Evolutionary conservation across 30 jellyfish, hydroid and myxozoan genomes (phyloP).

Genomic region (Rhopilema esculentum): DNA sequence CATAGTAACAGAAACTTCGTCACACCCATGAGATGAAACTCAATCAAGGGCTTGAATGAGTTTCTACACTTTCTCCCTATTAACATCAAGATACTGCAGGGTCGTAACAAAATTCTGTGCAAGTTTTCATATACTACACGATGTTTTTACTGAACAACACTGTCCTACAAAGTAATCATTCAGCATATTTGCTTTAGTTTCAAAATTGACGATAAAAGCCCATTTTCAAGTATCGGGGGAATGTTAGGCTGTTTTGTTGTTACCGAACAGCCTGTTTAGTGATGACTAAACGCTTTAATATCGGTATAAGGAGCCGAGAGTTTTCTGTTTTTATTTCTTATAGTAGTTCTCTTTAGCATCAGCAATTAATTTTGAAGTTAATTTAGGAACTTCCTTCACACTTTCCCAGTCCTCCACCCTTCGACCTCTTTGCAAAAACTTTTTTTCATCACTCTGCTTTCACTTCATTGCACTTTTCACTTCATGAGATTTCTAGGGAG

Average conservation of each 20-base stretch:
- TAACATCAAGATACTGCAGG: slow-evolving; percentile 1
- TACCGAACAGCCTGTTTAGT: slow-evolving; percentile 12
- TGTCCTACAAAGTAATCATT: no score
- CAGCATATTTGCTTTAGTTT: no score
- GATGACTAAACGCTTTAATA: slow-evolving; percentile 40
- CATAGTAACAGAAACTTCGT: not conserved
- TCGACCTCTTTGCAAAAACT: slow-evolving; percentile 52
- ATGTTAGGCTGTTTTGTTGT: slow-evolving; percentile 15
- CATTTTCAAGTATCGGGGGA: slow-evolving; percentile 50
- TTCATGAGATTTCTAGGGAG: no score
- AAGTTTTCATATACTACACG: not conserved
- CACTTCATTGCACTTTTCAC: slow-evolving; percentile 42
- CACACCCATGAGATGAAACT: no score
- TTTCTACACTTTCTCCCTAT: slow-evolving; percentile 22
- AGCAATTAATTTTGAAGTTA: slow-evolving; percentile 13
- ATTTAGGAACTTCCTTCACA: slow-evolving; percentile 25
- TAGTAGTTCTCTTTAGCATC: slow-evolving; percentile 35
- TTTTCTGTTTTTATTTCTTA: no score
- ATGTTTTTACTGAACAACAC: no score
- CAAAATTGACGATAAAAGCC: no score
- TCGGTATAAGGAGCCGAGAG: no score
- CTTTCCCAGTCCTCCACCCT: slow-evolving; percentile 43
- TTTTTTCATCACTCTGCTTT: slow-evolving; percentile 26
- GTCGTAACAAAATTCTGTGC: slow-evolving; percentile 2
- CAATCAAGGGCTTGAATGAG: no score